Evolutionary conservation across 2,113 vertebrate genomes (phyloP).

Genomic region (Sander lucioperca): DNA sequence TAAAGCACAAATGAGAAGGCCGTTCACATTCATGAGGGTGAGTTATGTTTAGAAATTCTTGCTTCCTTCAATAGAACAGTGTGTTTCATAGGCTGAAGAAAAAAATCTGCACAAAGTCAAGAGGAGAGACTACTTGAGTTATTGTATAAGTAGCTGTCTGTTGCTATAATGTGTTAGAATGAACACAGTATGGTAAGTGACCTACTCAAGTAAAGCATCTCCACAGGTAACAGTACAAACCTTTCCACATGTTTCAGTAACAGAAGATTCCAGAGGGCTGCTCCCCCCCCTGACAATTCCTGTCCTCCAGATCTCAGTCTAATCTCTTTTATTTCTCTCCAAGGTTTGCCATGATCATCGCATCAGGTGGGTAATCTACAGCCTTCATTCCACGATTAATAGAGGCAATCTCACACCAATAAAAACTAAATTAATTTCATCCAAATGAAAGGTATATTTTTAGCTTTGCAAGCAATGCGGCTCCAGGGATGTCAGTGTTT

Average conservation of each 20-base stretch:
- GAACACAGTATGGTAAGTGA: background rate
- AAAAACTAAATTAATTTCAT: slow-evolving; percentile 61
- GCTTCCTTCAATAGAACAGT: background rate
- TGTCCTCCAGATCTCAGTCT: slow-evolving; percentile 50
- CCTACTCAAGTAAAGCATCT: background rate
- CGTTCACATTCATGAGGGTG: background rate
- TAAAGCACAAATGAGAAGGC: background rate
- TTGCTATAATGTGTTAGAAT: background rate
- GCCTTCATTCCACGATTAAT: slow-evolving; percentile 28
- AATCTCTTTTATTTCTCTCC: slow-evolving; percentile 67
- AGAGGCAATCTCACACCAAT: slow-evolving; percentile 53
- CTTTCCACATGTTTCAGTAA: slow-evolving; percentile 14
- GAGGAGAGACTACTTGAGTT: background rate
- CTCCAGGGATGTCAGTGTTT: slow-evolving; percentile 4
- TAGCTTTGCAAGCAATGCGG: background rate
- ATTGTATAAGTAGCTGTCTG: background rate
- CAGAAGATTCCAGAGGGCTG: background rate
- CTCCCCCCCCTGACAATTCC: slow-evolving; percentile 16
- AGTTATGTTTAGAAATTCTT: background rate
- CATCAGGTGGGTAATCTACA: slow-evolving; percentile 31
- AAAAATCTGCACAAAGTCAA: background rate
- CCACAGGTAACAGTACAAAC: background rate
- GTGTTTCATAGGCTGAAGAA: background rate
- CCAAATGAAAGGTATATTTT: slow-evolving; percentile 61
- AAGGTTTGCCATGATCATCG: slow-evolving; percentile 37